These are phyloP conservation scores for Pyrocephalus nanus DNA, from an alignment of 2,797 vertebrate species.

Conservation along the genomic window DNA sequence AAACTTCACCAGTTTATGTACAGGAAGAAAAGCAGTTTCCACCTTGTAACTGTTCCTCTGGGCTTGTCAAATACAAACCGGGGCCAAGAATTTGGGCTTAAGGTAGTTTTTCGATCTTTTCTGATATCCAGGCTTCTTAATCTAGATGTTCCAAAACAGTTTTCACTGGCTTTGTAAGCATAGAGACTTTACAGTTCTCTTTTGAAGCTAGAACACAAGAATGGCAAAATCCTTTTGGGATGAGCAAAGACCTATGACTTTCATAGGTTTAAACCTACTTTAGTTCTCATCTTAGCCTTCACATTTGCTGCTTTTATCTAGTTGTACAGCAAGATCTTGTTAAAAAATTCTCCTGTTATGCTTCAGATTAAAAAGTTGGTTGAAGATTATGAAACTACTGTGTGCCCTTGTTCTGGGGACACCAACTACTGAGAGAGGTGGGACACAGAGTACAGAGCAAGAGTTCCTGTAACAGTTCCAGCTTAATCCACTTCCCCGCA, in stretches of 20 bases:
- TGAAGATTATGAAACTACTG: background rate
- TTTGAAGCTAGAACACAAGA: background rate
- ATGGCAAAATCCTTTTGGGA: background rate
- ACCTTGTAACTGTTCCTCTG: background rate
- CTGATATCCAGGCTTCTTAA: background rate
- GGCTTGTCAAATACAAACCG: background rate
- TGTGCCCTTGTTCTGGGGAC: background rate
- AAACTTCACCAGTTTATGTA: background rate
- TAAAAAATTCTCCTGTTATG: background rate
- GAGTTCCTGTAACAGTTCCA: slow-evolving; percentile 5
- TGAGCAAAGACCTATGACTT: background rate
- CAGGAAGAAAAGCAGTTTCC: background rate
- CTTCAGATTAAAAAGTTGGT: background rate
- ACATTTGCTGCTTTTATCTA: background rate
- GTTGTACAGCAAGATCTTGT: background rate
- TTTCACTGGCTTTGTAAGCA: background rate
- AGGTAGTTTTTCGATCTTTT: background rate
- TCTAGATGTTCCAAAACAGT: background rate
- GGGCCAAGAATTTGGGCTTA: background rate
- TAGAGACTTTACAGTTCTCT: background rate
- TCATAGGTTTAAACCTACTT: background rate
- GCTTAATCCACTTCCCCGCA: background rate
- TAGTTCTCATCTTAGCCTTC: background rate
- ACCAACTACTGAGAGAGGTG: background rate
- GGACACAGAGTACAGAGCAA: background rate